phyloP scores from a whole-genome alignment of 1,140 invertebrate species.

The Archivesica marissinica region DNA sequence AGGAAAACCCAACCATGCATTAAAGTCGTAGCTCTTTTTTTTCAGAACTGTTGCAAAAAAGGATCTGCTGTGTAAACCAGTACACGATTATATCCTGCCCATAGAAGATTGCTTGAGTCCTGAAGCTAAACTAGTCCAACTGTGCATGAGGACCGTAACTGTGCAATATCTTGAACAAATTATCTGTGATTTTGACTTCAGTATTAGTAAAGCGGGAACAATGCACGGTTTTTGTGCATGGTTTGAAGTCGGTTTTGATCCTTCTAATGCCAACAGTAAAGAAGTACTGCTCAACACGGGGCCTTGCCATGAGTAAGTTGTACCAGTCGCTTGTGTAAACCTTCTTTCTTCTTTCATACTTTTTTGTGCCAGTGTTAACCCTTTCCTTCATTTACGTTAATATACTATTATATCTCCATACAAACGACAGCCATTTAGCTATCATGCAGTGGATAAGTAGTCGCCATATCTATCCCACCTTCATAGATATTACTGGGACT shows the following conservation, averaged over 20 bases:
- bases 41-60: slow-evolving; percentile 44
- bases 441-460: too few species aligned
- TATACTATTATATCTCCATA: too few species aligned
- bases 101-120: slow-evolving; percentile 10
- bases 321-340: too few species aligned
- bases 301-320: slow-evolving; percentile 48
- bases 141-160: slow-evolving; percentile 55
- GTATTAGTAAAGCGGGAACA: slow-evolving; percentile 12
- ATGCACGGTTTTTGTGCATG: slow-evolving; percentile 64
- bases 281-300: slow-evolving; percentile 56
- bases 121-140: background rate
- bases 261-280: slow-evolving; percentile 3
- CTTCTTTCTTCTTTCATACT: too few species aligned
- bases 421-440: too few species aligned
- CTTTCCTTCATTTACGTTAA: too few species aligned
- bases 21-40: slow-evolving; percentile 6
- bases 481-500: too few species aligned
- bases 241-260: slow-evolving; percentile 61
- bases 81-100: slow-evolving; percentile 52
- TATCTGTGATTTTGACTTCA: slow-evolving; percentile 43
- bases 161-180: slow-evolving; percentile 53
- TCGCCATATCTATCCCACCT: too few species aligned
- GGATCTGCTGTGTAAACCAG: slow-evolving; percentile 48
- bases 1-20: too few species aligned
- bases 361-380: too few species aligned